A percentile compares a stretch with the other conserved stretches of the same genome.
These are phyloP conservation scores for Schizopygopsis malacanthus DNA, from an alignment of 2,797 vertebrate species.

Conservation along the genomic window DNA sequence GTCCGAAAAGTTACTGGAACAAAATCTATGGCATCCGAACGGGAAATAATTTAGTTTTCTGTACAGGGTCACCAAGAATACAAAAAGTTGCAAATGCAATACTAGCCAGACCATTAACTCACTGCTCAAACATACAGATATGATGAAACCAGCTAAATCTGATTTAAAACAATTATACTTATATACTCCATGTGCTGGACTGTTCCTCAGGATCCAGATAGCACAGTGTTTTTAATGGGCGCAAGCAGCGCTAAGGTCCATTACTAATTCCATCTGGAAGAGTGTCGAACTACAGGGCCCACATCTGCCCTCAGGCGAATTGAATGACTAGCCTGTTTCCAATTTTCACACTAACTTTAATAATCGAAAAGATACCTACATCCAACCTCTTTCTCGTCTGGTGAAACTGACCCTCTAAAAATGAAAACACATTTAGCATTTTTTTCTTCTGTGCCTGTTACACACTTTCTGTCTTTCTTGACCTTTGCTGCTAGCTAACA, in stretches of 20 bases:
- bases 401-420: constrained; percentile 48
- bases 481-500: constrained; percentile 47
- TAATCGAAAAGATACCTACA: constrained; percentile 55
- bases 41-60: background rate
- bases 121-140: background rate
- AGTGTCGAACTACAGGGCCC: constrained; percentile 48
- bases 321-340: constrained; percentile 62
- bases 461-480: constrained; percentile 36
- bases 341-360: constrained; percentile 57
- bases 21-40: background rate
- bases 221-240: constrained; percentile 47
- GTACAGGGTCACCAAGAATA: background rate
- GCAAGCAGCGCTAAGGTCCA: constrained; percentile 42
- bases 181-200: background rate
- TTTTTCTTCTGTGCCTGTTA: constrained; percentile 3
- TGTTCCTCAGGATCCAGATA: constrained; percentile 16
- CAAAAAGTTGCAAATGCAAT: background rate
- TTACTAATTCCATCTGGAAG: constrained; percentile 60
- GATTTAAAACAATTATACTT: background rate
- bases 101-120: background rate
- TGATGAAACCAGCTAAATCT: constrained; percentile 20
- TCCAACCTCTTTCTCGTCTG: constrained; percentile 20
- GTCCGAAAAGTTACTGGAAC: background rate
- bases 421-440: constrained; percentile 39
- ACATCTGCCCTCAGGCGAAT: constrained; percentile 59